Evolutionary conservation across 1,140 invertebrate genomes (phyloP), one percentile per base, ranked within the genome.

Genomic region (Neoseiulus cucumeris): DNA sequence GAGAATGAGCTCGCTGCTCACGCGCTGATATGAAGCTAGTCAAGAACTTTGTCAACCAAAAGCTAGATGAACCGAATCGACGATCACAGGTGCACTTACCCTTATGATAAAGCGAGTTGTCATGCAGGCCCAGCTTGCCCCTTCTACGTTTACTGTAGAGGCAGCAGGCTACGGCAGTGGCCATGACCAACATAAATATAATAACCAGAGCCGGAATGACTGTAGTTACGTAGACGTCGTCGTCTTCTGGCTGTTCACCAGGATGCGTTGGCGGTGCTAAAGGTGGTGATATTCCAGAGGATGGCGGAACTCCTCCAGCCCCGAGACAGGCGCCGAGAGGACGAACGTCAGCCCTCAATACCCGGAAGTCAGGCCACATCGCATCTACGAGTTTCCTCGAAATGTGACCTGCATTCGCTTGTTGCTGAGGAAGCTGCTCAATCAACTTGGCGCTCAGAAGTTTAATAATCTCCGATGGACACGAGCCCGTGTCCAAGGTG

Each of bases 161-260:
- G 41, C 91, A 81, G 73, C 90, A 94, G 0, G 91, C 91, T 33
- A 93, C 84, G 17, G 93, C 78, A 0, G 84, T 83, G 0, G 91
- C 88, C 6, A 94, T 78, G 0, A 93, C 75, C 1, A 95, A 78
- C 87, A 95, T 93, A 7, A 83, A 83, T 0, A 86, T 82, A 66
- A 95, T 91, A 7, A 95, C 88, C 18, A 93, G 82, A 0, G 86
- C 86, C 0, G 91, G 91, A 44, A 94, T 80, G 14, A 95, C 84
- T 68, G 89, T 90, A 0, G 89, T 93, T n/a, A 91, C 82, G 64
- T 90, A 79, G 72, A 92, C 89, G 69, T 90, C 87, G 44, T 87
- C 85, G 17, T 74, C 73, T 72, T 68, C 66, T 18, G 71, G 66
- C 45, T 70, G 65, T 42, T 68, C 66, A 51, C 66, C 22, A 7